Evolutionary conservation across 2,113 vertebrate species (phyloP).

Genomic region (Recurvirostra avosetta): DNA sequence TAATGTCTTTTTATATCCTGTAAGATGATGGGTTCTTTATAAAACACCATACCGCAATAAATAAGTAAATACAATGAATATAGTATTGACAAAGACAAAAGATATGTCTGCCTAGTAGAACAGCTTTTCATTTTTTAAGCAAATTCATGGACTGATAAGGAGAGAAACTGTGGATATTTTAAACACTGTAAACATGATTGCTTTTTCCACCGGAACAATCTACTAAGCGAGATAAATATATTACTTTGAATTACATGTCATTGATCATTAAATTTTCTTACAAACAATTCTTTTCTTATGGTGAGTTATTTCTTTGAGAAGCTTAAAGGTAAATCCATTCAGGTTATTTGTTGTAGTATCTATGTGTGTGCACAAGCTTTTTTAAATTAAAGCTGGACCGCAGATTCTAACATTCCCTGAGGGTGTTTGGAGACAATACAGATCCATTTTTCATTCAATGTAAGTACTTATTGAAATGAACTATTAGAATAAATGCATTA

Average conservation of each 20-base stretch:
- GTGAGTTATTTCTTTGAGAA: neutral
- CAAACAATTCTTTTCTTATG: neutral
- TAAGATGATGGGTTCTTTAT: neutral
- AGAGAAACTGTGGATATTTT: neutral
- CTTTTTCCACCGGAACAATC: neutral
- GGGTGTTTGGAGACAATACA: neutral
- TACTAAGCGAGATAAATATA: neutral
- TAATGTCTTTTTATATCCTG: neutral
- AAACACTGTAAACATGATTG: neutral
- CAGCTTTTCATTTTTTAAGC: neutral
- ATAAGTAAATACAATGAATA: neutral
- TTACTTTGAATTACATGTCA: neutral
- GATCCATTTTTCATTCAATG: neutral
- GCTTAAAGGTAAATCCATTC: neutral
- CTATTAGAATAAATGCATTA: slow-evolving; percentile 2
- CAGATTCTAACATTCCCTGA: neutral
- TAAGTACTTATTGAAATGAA: slow-evolving; percentile 2
- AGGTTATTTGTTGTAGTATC: neutral
- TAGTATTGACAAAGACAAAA: neutral
- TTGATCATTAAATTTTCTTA: neutral
- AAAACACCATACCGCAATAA: neutral
- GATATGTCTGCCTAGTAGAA: neutral
- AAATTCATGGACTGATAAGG: neutral
- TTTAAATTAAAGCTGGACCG: neutral
- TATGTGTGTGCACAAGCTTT: neutral